Conservation (phyloP, 2,113 vertebrate genomes). For the Platichthys stellatus region DNA sequence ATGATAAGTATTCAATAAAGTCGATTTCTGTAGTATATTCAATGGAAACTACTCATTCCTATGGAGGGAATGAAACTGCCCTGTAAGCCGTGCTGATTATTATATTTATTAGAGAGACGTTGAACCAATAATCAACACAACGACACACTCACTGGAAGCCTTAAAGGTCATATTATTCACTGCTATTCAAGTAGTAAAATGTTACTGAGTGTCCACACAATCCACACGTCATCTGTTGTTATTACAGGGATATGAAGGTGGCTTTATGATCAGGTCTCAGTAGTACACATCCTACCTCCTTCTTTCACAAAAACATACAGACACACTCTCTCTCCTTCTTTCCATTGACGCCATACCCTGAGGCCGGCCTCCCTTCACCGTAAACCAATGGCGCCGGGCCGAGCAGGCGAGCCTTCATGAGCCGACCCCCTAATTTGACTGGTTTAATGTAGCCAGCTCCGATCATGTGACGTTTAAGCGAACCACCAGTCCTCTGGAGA, state of each 20-base stretch:
- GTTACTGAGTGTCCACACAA: background rate
- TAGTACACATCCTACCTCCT: background rate
- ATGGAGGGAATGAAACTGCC: too few relatives aligned
- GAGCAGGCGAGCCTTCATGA: conserved; percentile 91
- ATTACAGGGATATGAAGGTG: background rate
- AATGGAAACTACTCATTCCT: too few relatives aligned
- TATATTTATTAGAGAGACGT: too few relatives aligned
- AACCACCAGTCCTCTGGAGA: conserved; percentile 40
- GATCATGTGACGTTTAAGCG: conserved; percentile 81
- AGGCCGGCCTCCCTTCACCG: conserved; percentile 67
- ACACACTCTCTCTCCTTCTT: conserved; percentile 10
- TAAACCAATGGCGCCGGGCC: conserved; percentile 82
- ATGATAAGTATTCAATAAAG: too few relatives aligned
- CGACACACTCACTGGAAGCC: too few relatives aligned
- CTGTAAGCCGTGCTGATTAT: too few relatives aligned
- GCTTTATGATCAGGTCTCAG: conserved; percentile 22
- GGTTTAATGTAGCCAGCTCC: conserved; percentile 65
- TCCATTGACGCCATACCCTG: conserved; percentile 71
- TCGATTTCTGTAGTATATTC: too few relatives aligned
- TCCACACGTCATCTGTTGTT: too few relatives aligned
- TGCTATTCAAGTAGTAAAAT: background rate
- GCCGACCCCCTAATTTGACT: conserved; percentile 75
- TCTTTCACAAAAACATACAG: background rate
- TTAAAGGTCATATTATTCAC: too few relatives aligned
- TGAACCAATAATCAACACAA: too few relatives aligned